Evolutionary conservation across 2,888 invertebrate genomes (phyloP), one percentile per base, ranked within the genome.

Genomic region (Ophioninae sp.): DNA sequence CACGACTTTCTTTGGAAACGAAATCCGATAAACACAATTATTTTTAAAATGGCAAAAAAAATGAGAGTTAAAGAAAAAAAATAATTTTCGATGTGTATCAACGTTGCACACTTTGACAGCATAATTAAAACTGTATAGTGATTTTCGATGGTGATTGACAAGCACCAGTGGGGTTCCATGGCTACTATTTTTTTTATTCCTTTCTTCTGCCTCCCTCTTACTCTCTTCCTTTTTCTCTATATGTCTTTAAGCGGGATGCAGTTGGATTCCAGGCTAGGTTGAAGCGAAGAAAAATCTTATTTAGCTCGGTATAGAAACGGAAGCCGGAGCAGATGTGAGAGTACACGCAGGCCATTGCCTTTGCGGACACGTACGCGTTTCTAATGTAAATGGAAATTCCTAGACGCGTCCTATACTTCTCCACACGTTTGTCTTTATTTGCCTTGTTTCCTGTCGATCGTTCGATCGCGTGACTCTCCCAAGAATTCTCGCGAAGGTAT

Each of bases 331-430:
- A 72, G 64, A 76, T 79, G 82, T 79, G 72, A 79, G 72, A 82
- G 70, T 50, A 67, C 70, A 61, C 20, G 59, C 75, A 65, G 74
- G 56, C 82, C 73, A 56, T 79, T 62, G 64, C 65, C 70, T 79
- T 59, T 50, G 74, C 75, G 37, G 75, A 67, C 56, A 70, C 75
- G 64, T 74, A 68, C 61, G 57, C 82, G 87, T 85, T 86, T 79
- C 84, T 80, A 87, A 87, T 84, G 85, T 81, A 85, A 82, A 83
- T 87, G 83, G 85, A 85, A 87, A 89, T 88, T 89, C 87, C 82
- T 81, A 50, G 85, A 74, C 79, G 85, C 81, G 73, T 76, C 39
- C 65, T 23, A 30, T 62, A 23, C 39, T 20, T 65, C 75, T 69
- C 6, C 56, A 13, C 13, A 17, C 17, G 50, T 76, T 72, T 65